Conservation (phyloP, 2,113 vertebrate species). For the Brienomyrus longianalis region DNA sequence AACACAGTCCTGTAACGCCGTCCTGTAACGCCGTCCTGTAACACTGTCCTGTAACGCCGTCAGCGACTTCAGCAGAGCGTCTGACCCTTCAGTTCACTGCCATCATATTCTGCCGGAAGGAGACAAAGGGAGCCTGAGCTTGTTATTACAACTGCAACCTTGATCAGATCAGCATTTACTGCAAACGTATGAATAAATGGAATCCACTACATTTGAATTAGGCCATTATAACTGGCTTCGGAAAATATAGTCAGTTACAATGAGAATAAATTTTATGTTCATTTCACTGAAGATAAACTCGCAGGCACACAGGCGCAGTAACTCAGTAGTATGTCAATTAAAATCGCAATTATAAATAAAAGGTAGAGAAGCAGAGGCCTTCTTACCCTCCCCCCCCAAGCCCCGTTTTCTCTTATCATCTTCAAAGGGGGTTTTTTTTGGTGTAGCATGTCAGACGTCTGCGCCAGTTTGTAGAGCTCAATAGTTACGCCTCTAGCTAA, state of each 20-base stretch:
- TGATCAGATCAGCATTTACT: background rate
- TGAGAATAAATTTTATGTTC: background rate
- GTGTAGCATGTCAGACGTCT: background rate
- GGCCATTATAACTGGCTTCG: background rate
- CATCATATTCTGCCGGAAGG: background rate
- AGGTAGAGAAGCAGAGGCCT: background rate
- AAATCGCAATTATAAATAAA: slow-evolving; percentile 1
- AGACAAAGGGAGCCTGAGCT: background rate
- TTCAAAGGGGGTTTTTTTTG: background rate
- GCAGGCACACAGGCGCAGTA: background rate
- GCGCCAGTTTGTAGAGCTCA: background rate
- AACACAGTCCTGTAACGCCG: too few species aligned
- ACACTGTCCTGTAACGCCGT: background rate
- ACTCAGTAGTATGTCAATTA: background rate
- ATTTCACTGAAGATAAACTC: slow-evolving; percentile 4
- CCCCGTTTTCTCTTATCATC: background rate
- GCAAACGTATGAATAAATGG: background rate
- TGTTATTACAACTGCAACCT: background rate
- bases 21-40: background rate
- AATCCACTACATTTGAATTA: background rate
- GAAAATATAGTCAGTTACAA: background rate
- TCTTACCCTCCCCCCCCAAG: background rate
- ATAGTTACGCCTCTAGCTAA: background rate
- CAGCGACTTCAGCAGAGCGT: background rate
- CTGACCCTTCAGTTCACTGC: background rate